Percentiles rank a stretch among this genome's conserved stretches.
phyloP scores from a whole-genome alignment of 2,113 vertebrate genomes.

The Tetrao urogallus region DNA sequence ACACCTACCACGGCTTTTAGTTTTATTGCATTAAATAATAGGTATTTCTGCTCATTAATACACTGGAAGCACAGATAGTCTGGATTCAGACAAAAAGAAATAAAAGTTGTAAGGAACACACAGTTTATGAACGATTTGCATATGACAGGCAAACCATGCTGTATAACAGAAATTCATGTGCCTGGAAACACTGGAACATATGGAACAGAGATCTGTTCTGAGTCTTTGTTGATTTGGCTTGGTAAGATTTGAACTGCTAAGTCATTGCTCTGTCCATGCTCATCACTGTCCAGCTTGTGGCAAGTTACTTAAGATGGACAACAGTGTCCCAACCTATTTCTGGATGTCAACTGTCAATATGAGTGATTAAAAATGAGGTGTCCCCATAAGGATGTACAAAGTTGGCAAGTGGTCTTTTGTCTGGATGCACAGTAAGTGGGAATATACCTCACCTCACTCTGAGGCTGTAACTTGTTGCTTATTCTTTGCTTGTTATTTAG shows the following conservation, averaged over 20 bases:
- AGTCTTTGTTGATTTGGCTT: neutral
- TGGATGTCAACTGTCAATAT: accelerated
- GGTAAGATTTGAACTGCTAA: neutral
- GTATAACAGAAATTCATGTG: neutral
- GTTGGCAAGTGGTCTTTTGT: neutral
- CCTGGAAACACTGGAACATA: neutral
- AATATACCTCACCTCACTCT: neutral
- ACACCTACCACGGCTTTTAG: neutral
- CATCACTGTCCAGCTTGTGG: neutral
- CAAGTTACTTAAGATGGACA: neutral
- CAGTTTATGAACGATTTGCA: neutral
- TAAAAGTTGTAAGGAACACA: neutral
- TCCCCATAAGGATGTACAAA: neutral
- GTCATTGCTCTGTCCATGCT: neutral
- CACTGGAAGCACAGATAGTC: neutral
- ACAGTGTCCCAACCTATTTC: neutral
- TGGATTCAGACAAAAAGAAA: neutral
- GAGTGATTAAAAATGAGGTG: neutral
- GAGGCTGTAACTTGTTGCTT: neutral
- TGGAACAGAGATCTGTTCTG: neutral
- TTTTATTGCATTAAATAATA: neutral
- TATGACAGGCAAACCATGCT: neutral
- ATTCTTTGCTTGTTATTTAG: neutral
- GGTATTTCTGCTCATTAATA: neutral
- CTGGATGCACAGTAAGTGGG: neutral